Percentiles rank a stretch among this genome's conserved stretches.
Conservation (phyloP, 2,113 vertebrate species). For the Mormoops blainvillei region DNA sequence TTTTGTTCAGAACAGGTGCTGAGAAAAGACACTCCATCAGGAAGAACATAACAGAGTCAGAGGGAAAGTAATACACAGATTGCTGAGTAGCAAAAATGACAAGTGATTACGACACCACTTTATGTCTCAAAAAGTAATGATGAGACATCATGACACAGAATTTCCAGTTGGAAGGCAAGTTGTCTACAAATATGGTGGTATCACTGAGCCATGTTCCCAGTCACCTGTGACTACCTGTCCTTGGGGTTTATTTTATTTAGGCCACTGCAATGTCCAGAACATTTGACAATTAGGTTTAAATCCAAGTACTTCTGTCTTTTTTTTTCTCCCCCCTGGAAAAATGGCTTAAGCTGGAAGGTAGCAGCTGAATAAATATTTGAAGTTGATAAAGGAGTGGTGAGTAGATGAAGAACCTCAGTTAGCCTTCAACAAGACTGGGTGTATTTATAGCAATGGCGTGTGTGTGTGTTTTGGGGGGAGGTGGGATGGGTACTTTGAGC, state of each 20-base stretch:
- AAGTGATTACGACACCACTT: neutral
- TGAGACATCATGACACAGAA: neutral
- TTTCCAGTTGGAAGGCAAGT: neutral
- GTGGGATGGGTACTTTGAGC: neutral
- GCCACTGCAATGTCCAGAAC: neutral
- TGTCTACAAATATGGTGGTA: neutral
- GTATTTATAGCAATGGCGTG: neutral
- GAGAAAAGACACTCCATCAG: neutral
- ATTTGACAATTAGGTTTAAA: neutral
- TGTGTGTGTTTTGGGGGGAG: no score
- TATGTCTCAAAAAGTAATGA: neutral
- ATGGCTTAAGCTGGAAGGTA: neutral
- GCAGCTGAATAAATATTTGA: slow-evolving; percentile 11
- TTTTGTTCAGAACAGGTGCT: slow-evolving; percentile 18
- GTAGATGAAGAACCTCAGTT: neutral
- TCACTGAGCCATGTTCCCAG: neutral
- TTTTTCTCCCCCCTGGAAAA: neutral
- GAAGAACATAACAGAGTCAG: neutral
- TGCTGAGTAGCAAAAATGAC: neutral
- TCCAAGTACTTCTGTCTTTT: neutral
- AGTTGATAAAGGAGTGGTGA: neutral
- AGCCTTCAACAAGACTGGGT: neutral
- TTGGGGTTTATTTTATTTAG: neutral
- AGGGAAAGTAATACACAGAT: neutral
- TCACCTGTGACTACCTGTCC: neutral